Evolutionary conservation across 2,888 invertebrate genomes (phyloP).

Genomic region (Microplitis deprimator): DNA sequence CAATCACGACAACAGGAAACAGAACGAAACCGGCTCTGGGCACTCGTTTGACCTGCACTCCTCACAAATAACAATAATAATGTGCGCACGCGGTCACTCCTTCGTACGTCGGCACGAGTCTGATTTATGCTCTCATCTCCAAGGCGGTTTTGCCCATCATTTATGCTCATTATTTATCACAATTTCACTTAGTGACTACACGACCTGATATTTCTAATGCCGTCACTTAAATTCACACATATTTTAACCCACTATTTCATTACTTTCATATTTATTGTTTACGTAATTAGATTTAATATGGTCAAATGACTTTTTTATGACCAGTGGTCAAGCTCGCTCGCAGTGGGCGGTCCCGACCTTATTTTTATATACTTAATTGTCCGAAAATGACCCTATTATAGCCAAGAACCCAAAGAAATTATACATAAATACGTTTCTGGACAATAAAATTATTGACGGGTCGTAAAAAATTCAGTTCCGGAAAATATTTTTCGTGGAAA

Average conservation of each 20-base stretch:
- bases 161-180: background rate
- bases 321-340: background rate
- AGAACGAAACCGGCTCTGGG: conserved; percentile 62
- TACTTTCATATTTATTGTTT: conserved; percentile 22
- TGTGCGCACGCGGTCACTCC: conserved; percentile 66
- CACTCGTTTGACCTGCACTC: conserved; percentile 61
- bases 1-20: conserved; percentile 61
- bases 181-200: background rate
- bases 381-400: background rate
- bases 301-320: background rate
- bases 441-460: no score
- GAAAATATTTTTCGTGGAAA: no score
- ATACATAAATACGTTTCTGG: no score
- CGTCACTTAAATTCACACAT: no score
- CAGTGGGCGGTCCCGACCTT: background rate
- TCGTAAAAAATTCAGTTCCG: no score
- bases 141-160: conserved; percentile 3
- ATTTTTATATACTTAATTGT: background rate
- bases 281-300: background rate
- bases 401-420: background rate
- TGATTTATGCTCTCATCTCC: conserved; percentile 61
- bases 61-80: conserved; percentile 51
- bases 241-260: conserved; percentile 23
- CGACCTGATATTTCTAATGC: conserved; percentile 42
- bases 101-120: conserved; percentile 46